Conservation (phyloP, 2,113 vertebrate species). For the Nibea coibor region DNA sequence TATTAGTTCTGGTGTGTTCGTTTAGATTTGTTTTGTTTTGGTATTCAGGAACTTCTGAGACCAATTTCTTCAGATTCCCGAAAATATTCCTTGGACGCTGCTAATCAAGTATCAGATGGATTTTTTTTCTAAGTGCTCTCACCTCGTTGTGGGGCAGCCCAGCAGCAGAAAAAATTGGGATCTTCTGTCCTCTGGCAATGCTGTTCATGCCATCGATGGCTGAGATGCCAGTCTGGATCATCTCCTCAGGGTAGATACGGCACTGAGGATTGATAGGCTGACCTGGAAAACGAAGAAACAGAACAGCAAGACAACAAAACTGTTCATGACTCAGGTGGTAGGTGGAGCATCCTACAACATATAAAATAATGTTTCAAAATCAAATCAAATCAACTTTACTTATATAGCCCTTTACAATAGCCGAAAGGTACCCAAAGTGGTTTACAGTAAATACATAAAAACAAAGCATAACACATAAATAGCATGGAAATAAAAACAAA, state of each 20-base stretch:
- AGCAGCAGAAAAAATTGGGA: constrained; percentile 88
- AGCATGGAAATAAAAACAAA: too few relatives aligned
- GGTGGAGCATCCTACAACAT: neutral
- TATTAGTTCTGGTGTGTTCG: neutral
- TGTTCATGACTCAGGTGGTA: neutral
- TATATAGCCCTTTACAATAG: too few relatives aligned
- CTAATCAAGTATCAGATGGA: neutral
- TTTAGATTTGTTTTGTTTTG: neutral
- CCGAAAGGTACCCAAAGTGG: too few relatives aligned
- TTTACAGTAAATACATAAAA: too few relatives aligned
- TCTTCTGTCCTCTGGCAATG: constrained; percentile 88
- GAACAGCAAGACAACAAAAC: neutral
- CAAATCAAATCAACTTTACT: too few relatives aligned
- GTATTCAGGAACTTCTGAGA: neutral
- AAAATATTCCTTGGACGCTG: neutral
- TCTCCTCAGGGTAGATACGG: constrained; percentile 88
- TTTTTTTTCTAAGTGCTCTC: constrained; percentile 8
- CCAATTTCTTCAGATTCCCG: neutral
- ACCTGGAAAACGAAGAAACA: constrained; percentile 69
- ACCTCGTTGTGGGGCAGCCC: constrained; percentile 89
- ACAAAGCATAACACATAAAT: too few relatives aligned
- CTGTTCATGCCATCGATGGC: constrained; percentile 90
- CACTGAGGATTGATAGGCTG: constrained; percentile 89
- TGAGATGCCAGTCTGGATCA: constrained; percentile 89
- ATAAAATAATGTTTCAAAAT: neutral